Evolutionary conservation across 1,140 invertebrate species (phyloP).

Genomic region (Anadara kagoshimensis): DNA sequence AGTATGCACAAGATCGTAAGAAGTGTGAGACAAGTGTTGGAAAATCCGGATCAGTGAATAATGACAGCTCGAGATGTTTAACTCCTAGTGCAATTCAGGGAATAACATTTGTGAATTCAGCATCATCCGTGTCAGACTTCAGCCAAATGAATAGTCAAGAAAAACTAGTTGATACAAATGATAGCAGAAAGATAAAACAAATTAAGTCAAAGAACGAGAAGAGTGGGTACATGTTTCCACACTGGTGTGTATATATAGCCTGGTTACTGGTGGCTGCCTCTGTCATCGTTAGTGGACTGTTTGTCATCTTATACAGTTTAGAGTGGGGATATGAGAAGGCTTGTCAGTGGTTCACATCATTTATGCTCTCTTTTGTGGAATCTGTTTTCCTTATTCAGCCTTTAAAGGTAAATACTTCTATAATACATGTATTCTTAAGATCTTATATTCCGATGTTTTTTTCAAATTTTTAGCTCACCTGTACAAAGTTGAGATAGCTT

Average conservation of each 20-base stretch:
- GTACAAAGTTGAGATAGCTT: too few species aligned
- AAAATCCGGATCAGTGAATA: constrained; percentile 32
- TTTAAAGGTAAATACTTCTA: constrained; percentile 45
- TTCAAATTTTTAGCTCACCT: too few species aligned
- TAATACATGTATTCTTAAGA: constrained; percentile 59
- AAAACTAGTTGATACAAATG: constrained; percentile 1
- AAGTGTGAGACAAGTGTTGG: constrained; percentile 8
- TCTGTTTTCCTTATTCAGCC: constrained; percentile 53
- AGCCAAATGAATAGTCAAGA: constrained; percentile 20
- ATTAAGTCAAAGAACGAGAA: constrained; percentile 39
- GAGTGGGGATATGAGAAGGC: constrained; percentile 53
- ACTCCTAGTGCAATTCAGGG: constrained; percentile 18
- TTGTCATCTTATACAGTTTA: constrained; percentile 50
- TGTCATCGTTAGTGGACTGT: constrained; percentile 31
- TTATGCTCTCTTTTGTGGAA: constrained; percentile 52
- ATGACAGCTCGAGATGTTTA: constrained; percentile 3
- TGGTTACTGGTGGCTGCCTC: constrained; percentile 49
- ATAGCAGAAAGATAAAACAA: constrained; percentile 6
- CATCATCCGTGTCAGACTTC: too few species aligned
- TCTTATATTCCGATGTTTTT: not conserved
- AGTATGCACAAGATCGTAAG: constrained; percentile 4
- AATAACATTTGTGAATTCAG: too few species aligned
- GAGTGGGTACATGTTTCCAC: constrained; percentile 52
- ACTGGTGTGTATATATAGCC: constrained; percentile 60
- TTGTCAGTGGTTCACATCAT: constrained; percentile 45